Evolutionary conservation across 2,113 vertebrate genomes (phyloP).

Genomic region (Porphyrio hochstetteri): DNA sequence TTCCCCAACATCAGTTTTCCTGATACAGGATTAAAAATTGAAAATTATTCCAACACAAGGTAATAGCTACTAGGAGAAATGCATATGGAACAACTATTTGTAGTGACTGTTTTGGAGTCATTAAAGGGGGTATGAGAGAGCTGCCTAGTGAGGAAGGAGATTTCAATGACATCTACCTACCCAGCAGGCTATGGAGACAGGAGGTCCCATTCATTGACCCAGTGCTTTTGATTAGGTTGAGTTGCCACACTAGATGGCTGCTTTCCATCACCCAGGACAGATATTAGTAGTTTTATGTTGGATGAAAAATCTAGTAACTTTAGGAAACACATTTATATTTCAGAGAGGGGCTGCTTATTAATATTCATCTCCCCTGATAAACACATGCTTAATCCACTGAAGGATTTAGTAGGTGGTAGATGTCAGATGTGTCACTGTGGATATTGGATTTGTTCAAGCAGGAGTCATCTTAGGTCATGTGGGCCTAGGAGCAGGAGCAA

Average conservation of each 20-base stretch:
- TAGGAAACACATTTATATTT: neutral
- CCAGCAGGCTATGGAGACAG: neutral
- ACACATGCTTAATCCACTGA: constrained; percentile 15
- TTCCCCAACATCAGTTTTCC: neutral
- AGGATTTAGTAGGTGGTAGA: constrained; percentile 8
- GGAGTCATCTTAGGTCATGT: neutral
- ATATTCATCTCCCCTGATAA: constrained; percentile 19
- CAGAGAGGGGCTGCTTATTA: constrained; percentile 18
- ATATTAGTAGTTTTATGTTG: neutral
- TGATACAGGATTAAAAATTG: neutral
- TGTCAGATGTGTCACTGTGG: neutral
- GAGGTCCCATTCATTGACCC: neutral
- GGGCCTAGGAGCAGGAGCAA: neutral
- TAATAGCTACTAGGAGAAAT: neutral
- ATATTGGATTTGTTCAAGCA: neutral
- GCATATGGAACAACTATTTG: neutral
- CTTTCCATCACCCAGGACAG: neutral
- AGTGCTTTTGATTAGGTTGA: neutral
- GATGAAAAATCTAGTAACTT: constrained; percentile 13
- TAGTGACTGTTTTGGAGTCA: neutral
- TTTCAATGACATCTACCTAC: neutral
- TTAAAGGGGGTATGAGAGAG: neutral
- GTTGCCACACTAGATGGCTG: neutral
- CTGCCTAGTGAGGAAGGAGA: neutral
- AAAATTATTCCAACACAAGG: neutral